Conservation (phyloP, 1,140 invertebrate genomes). For the Drosophila seguyi region DNA sequence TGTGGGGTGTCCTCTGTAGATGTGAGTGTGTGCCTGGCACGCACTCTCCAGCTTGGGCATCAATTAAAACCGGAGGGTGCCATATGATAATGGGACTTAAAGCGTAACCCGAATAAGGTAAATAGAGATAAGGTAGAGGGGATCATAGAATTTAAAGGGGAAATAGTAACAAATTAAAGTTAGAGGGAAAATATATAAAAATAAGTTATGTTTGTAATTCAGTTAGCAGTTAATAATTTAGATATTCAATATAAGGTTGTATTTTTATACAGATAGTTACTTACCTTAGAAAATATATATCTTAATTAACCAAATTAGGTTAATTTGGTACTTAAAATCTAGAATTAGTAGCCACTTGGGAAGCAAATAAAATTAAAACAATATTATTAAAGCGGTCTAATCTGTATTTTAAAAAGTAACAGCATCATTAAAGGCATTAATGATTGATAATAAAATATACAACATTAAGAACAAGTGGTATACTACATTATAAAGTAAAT, state of each 20-base stretch:
- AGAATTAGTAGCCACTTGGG: too few species aligned
- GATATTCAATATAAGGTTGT: too few species aligned
- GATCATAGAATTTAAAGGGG: not conserved
- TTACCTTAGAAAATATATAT: not conserved
- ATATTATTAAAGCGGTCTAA: not conserved
- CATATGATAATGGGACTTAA: constrained; percentile 38
- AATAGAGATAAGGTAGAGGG: not conserved
- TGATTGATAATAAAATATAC: too few species aligned
- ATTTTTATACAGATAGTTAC: not conserved
- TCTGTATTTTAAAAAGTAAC: not conserved
- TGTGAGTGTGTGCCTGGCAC: constrained; percentile 28
- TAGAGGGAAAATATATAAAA: too few species aligned
- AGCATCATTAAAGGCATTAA: not conserved
- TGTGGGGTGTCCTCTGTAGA: constrained; percentile 39
- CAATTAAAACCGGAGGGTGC: constrained; percentile 54
- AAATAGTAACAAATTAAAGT: not conserved
- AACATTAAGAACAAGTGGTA: too few species aligned
- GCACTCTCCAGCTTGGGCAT: constrained; percentile 33
- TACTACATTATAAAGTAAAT: too few species aligned
- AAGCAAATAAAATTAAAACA: not conserved
- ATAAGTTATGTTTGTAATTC: not conserved
- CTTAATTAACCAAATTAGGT: too few species aligned
- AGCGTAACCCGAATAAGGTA: constrained; percentile 7
- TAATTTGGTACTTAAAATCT: too few species aligned
- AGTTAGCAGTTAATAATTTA: not conserved